Evolutionary conservation across 2,113 vertebrate genomes (phyloP), one percentile per base, ranked within the genome.

Genomic region (Phalacrocorax brasilianus): DNA sequence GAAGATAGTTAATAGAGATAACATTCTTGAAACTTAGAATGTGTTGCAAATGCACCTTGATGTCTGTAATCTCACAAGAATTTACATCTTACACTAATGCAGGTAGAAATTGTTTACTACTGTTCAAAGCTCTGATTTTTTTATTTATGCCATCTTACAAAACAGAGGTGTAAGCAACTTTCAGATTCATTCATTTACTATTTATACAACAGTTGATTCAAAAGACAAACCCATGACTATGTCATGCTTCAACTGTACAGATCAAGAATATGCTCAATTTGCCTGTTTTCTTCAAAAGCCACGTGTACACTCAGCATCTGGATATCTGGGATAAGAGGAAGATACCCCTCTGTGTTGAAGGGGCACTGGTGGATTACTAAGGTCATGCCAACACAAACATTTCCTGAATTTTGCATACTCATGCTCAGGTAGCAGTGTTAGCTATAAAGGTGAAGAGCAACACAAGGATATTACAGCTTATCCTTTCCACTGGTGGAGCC

Each of bases 21-120:
- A 70, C 19, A 77, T 16, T 78, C 62, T 33, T 56, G 56, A 94
- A 96, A 81, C 22, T 73, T 7, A 59, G 53, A 76, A 77, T 15
- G 47, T 15, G 44, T 30, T 63, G 68, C 91, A 91, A 85, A 83
- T 76, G 79, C 44, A 96, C 93, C 77, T 89, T 95, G 73, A 92
- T 74, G 61, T 44, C 68, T 93, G 67, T 79, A 53, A 89, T 71
- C 79, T 87, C 89, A 55, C 67, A 71, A 86, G 38, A 93, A 89
- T 71, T 67, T 84, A 83, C 56, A 94, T 10, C 42, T 92, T 72
- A 88, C 26, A 45, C n/a, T 87, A 68, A 87, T 61, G 49, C 40
- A 85, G 56, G 66, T 84, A 75, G 71, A 53, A 94, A 68, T 27
- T 91, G 91, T 91, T 95, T 95, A 84, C 84, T 89, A 78, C 73